These are phyloP conservation scores for Noctua comes DNA, from an alignment of 2,888 invertebrate species.

Conservation along the genomic window DNA sequence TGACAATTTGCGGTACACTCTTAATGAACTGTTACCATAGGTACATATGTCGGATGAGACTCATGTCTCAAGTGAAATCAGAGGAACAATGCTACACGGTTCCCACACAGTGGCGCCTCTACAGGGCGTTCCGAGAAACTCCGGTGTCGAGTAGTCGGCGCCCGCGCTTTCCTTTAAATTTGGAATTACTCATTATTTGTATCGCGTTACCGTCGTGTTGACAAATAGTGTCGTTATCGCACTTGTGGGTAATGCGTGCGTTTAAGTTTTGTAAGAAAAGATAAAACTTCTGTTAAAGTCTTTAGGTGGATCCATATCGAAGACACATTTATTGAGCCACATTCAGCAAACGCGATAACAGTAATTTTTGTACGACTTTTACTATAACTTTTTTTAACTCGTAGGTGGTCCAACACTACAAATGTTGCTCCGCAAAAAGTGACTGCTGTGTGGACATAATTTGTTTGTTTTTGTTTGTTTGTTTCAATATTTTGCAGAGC, in stretches of 20 bases:
- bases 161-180: constrained; percentile 82
- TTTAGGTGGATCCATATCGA: neutral
- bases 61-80: constrained; percentile 81
- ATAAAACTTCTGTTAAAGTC: constrained; percentile 13
- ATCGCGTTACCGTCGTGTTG: constrained; percentile 62
- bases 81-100: constrained; percentile 78
- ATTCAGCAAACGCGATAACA: neutral
- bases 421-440: neutral
- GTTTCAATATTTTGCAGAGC: neutral
- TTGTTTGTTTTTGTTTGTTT: too few relatives aligned
- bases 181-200: constrained; percentile 76
- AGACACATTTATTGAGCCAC: neutral
- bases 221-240: constrained; percentile 60
- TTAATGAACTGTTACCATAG: constrained; percentile 52
- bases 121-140: constrained; percentile 78
- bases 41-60: constrained; percentile 59
- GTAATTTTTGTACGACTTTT: neutral
- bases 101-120: constrained; percentile 83
- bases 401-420: neutral
- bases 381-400: neutral
- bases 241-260: constrained; percentile 44
- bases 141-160: constrained; percentile 73
- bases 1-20: constrained; percentile 53
- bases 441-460: neutral
- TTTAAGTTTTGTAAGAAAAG: constrained; percentile 36